phyloP scores from a whole-genome alignment of 2,888 invertebrate genomes.

The Iphiclides podalirius region DNA sequence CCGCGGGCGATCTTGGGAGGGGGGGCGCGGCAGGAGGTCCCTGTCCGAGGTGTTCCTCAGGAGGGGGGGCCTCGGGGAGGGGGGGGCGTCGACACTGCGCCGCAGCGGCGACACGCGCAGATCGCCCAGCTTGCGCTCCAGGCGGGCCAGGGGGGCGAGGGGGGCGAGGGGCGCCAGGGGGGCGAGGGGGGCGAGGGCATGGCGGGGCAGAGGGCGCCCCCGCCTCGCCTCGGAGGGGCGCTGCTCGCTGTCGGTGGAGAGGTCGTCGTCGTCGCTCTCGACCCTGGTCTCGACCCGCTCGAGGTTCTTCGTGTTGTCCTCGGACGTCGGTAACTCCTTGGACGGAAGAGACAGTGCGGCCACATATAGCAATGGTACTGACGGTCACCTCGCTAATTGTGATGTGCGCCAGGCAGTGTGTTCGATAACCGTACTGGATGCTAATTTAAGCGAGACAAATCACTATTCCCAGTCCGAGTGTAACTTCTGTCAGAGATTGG shows the following conservation, averaged over 20 bases:
- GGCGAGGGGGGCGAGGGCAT: conserved; percentile 58
- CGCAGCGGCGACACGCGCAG: conserved; percentile 63
- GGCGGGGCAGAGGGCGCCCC: too few species aligned
- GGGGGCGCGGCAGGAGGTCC: conserved; percentile 49
- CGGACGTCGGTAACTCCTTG: conserved; percentile 73
- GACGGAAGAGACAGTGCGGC: not conserved
- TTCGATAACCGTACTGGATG: too few species aligned
- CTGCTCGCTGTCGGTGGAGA: conserved; percentile 69
- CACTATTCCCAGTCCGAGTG: too few species aligned
- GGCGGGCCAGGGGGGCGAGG: conserved; percentile 53
- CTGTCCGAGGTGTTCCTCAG: conserved; percentile 58
- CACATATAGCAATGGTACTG: too few species aligned
- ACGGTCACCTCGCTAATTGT: too few species aligned
- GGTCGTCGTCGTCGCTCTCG: conserved; percentile 72
- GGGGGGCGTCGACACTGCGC: conserved; percentile 55
- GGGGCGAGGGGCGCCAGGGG: conserved; percentile 44
- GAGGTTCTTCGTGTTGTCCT: conserved; percentile 72
- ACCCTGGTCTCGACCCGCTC: conserved; percentile 74
- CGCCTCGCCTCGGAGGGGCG: conserved; percentile 58
- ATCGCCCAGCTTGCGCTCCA: conserved; percentile 63
- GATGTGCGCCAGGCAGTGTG: too few species aligned
- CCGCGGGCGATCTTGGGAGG: conserved; percentile 68
- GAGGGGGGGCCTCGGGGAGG: conserved; percentile 56
- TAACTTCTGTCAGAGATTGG: too few species aligned
- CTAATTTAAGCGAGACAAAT: too few species aligned